These are phyloP conservation scores for Geophilus truncorum DNA, from an alignment of 2,888 invertebrate species.

Conservation along the genomic window DNA sequence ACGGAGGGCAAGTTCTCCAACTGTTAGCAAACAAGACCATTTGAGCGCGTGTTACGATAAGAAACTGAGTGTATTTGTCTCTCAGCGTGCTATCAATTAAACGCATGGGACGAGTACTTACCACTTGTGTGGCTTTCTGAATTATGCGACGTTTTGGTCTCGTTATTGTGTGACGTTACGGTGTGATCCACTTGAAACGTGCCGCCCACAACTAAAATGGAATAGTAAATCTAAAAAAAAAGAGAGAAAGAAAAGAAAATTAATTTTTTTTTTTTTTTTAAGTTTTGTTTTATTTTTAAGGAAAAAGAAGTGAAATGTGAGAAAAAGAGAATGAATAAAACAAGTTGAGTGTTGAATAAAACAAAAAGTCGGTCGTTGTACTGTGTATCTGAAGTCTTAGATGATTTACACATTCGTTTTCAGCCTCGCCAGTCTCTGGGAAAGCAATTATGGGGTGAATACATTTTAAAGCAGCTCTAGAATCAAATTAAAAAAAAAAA, in stretches of 20 bases:
- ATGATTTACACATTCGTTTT: too few species aligned
- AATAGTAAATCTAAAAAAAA: conserved; percentile 19
- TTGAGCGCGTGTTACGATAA: background rate
- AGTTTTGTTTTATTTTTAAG: too few species aligned
- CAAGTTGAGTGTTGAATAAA: background rate
- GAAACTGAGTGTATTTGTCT: background rate
- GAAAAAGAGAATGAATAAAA: too few species aligned
- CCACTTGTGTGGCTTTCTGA: background rate
- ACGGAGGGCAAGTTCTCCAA: background rate
- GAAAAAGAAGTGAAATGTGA: too few species aligned
- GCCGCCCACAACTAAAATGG: conserved; percentile 25
- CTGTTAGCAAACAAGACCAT: background rate
- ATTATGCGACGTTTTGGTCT: background rate
- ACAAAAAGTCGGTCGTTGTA: background rate
- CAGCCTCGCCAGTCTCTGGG: too few species aligned
- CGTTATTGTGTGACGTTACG: background rate
- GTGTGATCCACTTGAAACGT: conserved; percentile 5
- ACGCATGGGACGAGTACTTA: background rate
- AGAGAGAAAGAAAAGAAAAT: background rate
- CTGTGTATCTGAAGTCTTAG: background rate
- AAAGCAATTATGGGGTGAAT: too few species aligned
- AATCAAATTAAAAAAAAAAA: too few species aligned
- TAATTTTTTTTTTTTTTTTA: too few species aligned
- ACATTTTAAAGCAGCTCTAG: too few species aligned
- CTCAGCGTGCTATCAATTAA: background rate